Conservation (phyloP, 2,113 vertebrate genomes). For the Chiloscyllium plagiosum region DNA sequence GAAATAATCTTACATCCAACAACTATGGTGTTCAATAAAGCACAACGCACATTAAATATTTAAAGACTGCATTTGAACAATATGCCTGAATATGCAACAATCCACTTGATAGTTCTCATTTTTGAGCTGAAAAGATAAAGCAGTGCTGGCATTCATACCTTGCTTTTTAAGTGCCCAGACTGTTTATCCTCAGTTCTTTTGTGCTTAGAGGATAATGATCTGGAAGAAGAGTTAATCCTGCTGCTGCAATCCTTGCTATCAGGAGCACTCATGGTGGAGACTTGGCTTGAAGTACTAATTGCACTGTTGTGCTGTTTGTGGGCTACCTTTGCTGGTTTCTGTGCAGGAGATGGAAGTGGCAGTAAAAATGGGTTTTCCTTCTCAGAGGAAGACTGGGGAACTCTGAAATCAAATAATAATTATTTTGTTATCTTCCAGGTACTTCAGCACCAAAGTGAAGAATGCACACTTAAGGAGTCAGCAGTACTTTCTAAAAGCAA, state of each 20-base stretch:
- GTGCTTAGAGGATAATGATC: constrained; percentile 52
- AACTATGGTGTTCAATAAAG: background rate
- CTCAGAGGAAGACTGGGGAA: constrained; percentile 48
- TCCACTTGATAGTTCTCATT: background rate
- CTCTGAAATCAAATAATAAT: constrained; percentile 48
- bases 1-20: background rate
- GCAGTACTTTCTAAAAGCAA: background rate
- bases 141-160: constrained; percentile 48
- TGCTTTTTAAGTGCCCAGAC: constrained; percentile 45
- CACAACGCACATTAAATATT: background rate
- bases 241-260: constrained; percentile 43
- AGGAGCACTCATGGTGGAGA: constrained; percentile 43
- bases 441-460: background rate
- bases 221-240: constrained; percentile 45
- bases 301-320: constrained; percentile 54
- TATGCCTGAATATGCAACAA: background rate
- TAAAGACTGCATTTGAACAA: background rate
- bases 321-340: constrained; percentile 49
- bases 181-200: constrained; percentile 58
- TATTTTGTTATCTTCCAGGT: background rate
- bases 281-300: constrained; percentile 41
- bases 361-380: constrained; percentile 52
- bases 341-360: constrained; percentile 40
- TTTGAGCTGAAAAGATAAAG: background rate
- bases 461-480: background rate